phyloP scores from a whole-genome alignment of 2,888 invertebrate genomes.

The Leptopilina drosophilae region DNA sequence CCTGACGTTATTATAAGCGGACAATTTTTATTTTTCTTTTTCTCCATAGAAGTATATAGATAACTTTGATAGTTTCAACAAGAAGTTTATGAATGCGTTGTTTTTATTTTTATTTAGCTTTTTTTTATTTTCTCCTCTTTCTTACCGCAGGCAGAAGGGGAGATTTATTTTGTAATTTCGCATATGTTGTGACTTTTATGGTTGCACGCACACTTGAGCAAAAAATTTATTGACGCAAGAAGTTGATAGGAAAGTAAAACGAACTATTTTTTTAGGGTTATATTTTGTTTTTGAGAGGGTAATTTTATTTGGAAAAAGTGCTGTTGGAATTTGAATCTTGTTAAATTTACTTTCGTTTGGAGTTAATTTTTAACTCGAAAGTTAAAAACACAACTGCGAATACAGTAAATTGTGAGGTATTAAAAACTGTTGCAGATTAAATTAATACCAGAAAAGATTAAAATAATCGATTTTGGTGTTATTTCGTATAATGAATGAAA shows the following conservation, averaged over 20 bases:
- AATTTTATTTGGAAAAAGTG: too few relatives aligned
- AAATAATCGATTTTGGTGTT: too few relatives aligned
- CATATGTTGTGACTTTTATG: constrained; percentile 24
- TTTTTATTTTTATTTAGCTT: not conserved
- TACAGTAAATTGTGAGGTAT: too few relatives aligned
- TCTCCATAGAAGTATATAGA: not conserved
- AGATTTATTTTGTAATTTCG: constrained; percentile 31
- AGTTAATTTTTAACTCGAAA: too few relatives aligned
- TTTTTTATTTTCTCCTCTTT: not conserved
- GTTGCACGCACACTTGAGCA: not conserved
- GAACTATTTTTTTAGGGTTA: not conserved
- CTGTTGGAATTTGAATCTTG: too few relatives aligned
- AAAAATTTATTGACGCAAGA: constrained; percentile 22
- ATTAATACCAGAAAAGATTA: too few relatives aligned
- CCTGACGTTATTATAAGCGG: constrained; percentile 21
- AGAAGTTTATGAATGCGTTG: not conserved
- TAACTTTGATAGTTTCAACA: constrained; percentile 13
- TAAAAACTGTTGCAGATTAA: too few relatives aligned
- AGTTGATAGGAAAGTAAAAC: not conserved
- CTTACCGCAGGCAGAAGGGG: not conserved
- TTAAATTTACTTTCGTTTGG: too few relatives aligned
- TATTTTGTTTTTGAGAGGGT: not conserved
- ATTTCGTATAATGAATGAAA: too few relatives aligned
- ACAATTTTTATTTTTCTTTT: constrained; percentile 9
- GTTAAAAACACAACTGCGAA: too few relatives aligned